phyloP scores from a whole-genome alignment of 2,113 vertebrate species.

The Pterocles burchelli region DNA sequence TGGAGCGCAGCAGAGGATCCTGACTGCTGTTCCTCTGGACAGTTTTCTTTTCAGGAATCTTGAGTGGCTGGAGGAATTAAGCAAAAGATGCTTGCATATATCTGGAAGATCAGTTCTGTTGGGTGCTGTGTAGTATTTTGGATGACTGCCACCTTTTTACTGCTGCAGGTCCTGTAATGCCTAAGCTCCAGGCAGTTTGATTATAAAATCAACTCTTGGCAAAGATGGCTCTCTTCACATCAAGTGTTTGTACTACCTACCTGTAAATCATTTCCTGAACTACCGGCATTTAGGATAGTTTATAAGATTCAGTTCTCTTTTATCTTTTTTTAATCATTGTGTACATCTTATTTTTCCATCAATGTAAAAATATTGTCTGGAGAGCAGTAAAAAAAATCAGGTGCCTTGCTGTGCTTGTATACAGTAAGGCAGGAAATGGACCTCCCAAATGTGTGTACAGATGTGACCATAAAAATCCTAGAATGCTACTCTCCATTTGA shows the following conservation, averaged over 20 bases:
- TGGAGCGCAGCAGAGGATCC: background rate
- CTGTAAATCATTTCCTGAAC: slow-evolving; percentile 7
- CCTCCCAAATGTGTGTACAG: background rate
- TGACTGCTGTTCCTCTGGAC: accelerated
- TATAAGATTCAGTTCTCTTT: background rate
- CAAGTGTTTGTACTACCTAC: background rate
- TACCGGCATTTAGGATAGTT: background rate
- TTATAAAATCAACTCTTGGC: slow-evolving; percentile 25
- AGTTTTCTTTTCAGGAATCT: background rate
- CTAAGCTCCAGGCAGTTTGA: background rate
- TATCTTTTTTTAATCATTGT: background rate
- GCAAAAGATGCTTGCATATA: background rate
- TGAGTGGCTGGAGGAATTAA: background rate
- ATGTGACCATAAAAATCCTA: slow-evolving; percentile 40
- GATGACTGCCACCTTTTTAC: background rate
- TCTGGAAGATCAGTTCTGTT: background rate
- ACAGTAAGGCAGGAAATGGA: slow-evolving; percentile 32
- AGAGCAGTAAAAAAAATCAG: background rate
- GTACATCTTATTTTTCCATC: background rate
- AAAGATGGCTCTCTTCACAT: background rate
- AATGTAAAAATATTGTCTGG: background rate
- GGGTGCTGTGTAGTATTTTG: background rate
- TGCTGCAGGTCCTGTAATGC: background rate
- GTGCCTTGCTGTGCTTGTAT: slow-evolving; percentile 1
- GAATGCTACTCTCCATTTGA: background rate